Conservation (phyloP, 1,140 invertebrate species). For the Drosophila aff. region DNA sequence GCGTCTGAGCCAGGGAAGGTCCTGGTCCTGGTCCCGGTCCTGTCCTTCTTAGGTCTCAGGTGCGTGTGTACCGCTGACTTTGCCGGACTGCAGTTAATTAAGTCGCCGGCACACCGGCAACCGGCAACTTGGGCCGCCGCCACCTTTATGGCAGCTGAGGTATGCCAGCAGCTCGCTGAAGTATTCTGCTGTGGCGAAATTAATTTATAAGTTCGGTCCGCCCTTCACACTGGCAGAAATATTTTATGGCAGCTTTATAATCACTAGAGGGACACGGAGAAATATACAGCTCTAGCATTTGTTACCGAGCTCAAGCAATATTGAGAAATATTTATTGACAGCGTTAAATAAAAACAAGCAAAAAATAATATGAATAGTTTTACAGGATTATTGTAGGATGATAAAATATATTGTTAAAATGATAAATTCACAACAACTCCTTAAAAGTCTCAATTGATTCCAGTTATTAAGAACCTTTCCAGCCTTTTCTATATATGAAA, state of each 20-base stretch:
- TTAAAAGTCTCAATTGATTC: background rate
- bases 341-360: background rate
- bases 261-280: background rate
- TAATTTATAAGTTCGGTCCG: conserved; percentile 76
- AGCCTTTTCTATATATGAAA: background rate
- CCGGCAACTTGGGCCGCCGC: conserved; percentile 34
- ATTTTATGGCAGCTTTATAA: too few relatives aligned
- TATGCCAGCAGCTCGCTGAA: conserved; percentile 64
- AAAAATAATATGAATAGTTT: background rate
- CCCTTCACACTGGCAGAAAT: conserved; percentile 19
- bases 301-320: background rate
- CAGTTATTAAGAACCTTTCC: background rate
- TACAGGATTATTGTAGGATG: too few relatives aligned
- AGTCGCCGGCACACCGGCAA: conserved; percentile 49
- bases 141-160: conserved; percentile 65
- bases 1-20: conserved; percentile 27
- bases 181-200: conserved; percentile 71
- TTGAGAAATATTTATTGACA: background rate
- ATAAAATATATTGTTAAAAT: background rate
- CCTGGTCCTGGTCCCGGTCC: background rate
- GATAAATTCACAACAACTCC: background rate
- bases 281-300: background rate
- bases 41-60: conserved; percentile 32
- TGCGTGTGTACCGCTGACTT: conserved; percentile 53
- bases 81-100: conserved; percentile 80